Evolutionary conservation across 2,888 invertebrate genomes (phyloP), one percentile per base, ranked within the genome.

Genomic region (Trilocha varians): DNA sequence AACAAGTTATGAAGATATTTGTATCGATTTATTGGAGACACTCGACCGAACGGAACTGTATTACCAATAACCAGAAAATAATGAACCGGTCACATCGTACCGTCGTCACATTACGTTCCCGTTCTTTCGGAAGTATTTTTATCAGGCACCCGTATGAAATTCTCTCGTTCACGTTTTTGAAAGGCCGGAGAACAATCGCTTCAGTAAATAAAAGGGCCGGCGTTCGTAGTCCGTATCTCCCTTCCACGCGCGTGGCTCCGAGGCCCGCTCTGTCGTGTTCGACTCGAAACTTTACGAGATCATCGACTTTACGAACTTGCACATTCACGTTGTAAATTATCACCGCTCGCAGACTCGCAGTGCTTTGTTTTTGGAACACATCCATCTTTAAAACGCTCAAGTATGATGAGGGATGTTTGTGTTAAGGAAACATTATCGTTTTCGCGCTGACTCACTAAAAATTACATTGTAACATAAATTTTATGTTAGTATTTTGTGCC

Each of bases 81-180:
- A 39, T 34, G 16, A 34, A 39, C 13, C 13, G 17, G 11, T 17
- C 14, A 17, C 17, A 34, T 36, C 16, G 25, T 32, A 13, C 35
- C 32, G 14, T 14, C 36, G 35, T 16, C 25, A 9, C 32, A 32
- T 40, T 36, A 16, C 36, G 36, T 17, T 36, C 14, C 33, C 13
- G 9, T 39, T 33, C 33, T 39, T 36, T 36, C 39, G 53, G 52
- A 52, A 62, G 55, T 58, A 61, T 65, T 72, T 65, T 67, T 72
- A 70, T 72, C 71, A 65, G 59, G 56, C 53, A 57, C 70, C 70
- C 67, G 65, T 66, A 74, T 74, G 57, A 61, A 65, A 61, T 57
- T 59, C 61, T 57, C 49, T 59, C 59, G 50, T 48, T 49, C 53
- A 46, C 45, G 42, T 59, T 68, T n/a, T 62, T 64, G 58, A 68